Evolutionary conservation across 2,113 vertebrate species (phyloP), one percentile per base, ranked within the genome.

Genomic region (Syngnathus typhle): DNA sequence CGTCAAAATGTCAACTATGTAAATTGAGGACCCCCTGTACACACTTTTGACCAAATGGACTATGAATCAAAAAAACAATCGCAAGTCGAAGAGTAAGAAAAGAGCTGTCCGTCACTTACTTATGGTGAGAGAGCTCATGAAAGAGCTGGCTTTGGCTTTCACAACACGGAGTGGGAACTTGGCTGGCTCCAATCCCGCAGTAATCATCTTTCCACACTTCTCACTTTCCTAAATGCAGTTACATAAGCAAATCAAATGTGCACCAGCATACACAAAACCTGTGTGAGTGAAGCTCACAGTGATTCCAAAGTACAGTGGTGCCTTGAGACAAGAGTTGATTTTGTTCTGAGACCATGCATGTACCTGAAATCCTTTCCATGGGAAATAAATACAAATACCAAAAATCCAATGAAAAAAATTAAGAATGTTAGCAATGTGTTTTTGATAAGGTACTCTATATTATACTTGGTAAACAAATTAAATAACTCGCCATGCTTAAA

Each of bases 91-190:
- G 11, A 13, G 39, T 19, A 60, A 49, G 36, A 13, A 36, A 46
- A 49, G 4, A 32, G 27, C 27, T 32, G 44, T 66, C 62, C 39
- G 2, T 62, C 11, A 84, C 96, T 98, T 95, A 99, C 97, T 96
- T 89, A 89, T 94, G 85, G 94, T 93, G 41, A 98, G 89, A 56
- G 95, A 93, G 84, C 67, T 97, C 94, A 98, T 94, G 85, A 98
- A 92, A 5, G 92, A 92, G 11, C 94, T 94, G 69, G 95, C 97
- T 88, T 95, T 99, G 64, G 95, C 90, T 89, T 95, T 98, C 85
- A 97, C 93, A 79, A 95, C 92, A 0, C 94, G 92, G 46, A 82
- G 88, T 2, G 68, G 47, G 13, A 84, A 71, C 84, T 90, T 94
- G 69, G 85, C 38, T 41, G 81, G 61, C 7, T 68, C 67, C 49